These are phyloP conservation scores for Hipposideros armiger DNA, from an alignment of 2,113 vertebrate genomes.

Conservation along the genomic window DNA sequence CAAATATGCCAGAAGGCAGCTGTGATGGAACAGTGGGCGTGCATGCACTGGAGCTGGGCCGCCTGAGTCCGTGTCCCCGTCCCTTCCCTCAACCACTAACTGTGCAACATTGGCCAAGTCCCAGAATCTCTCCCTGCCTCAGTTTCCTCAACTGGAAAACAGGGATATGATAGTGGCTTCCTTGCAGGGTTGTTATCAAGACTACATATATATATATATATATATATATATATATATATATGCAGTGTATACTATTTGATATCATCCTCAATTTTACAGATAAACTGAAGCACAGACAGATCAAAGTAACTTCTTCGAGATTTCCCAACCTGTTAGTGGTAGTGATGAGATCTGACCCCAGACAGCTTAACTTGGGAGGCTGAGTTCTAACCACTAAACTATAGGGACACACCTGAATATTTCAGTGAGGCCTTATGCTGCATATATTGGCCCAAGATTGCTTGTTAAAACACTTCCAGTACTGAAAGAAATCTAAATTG, in stretches of 20 bases:
- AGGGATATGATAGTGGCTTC: not conserved
- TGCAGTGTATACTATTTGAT: not conserved
- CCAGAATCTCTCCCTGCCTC: not conserved
- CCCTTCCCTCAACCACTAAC: not conserved
- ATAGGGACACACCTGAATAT: not conserved
- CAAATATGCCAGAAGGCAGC: not conserved
- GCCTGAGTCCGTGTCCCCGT: not conserved
- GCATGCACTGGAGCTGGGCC: not conserved
- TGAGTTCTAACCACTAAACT: not conserved
- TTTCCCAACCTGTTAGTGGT: not conserved
- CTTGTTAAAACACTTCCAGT: not conserved
- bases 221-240: not conserved
- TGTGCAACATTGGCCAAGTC: not conserved
- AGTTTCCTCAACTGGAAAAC: not conserved
- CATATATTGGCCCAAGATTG: not conserved
- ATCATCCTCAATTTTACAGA: not conserved
- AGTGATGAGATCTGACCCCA: not conserved
- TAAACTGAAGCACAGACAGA: not conserved
- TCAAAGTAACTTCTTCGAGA: not conserved
- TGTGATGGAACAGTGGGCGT: not conserved
- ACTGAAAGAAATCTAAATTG: not conserved
- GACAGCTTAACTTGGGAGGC: not conserved
- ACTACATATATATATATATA: accelerated
- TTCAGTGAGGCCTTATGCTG: not conserved
- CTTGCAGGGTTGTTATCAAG: not conserved